A percentile compares a stretch with the other conserved stretches of the same genome.
Conservation (phyloP, 2,888 invertebrate genomes). For the Drosophila koepferae region DNA sequence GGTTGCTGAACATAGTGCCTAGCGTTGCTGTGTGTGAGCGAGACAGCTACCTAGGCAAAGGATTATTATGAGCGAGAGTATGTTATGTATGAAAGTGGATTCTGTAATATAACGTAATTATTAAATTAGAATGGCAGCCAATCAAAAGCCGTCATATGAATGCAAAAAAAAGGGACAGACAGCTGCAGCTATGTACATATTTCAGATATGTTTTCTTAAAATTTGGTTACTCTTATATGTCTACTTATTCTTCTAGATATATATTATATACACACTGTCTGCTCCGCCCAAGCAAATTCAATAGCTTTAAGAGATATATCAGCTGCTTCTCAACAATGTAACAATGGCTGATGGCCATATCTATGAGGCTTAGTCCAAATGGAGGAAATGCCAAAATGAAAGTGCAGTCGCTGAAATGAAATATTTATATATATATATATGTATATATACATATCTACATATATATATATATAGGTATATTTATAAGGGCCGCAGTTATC, state of each 20-base stretch:
- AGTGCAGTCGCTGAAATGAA: slow-evolving; percentile 2
- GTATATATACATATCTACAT: too few relatives aligned
- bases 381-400: not conserved
- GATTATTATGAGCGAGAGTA: too few relatives aligned
- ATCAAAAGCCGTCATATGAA: too few relatives aligned
- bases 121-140: too few relatives aligned
- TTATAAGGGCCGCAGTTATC: slow-evolving; percentile 12
- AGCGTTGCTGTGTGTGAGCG: not conserved
- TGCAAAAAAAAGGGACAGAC: too few relatives aligned
- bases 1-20: not conserved
- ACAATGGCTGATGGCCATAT: slow-evolving; percentile 6
- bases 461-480: not conserved
- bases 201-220: too few relatives aligned
- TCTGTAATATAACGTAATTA: too few relatives aligned
- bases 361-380: slow-evolving; percentile 1
- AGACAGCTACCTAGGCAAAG: not conserved
- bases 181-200: too few relatives aligned
- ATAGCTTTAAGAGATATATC: not conserved
- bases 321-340: not conserved
- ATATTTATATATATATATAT: not conserved
- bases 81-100: too few relatives aligned
- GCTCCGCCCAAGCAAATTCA: not conserved
- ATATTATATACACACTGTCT: not conserved
- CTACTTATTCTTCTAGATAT: not conserved
- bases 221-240: too few relatives aligned